Evolutionary conservation across 2,113 vertebrate genomes (phyloP).

Genomic region (Alouatta palliata): DNA sequence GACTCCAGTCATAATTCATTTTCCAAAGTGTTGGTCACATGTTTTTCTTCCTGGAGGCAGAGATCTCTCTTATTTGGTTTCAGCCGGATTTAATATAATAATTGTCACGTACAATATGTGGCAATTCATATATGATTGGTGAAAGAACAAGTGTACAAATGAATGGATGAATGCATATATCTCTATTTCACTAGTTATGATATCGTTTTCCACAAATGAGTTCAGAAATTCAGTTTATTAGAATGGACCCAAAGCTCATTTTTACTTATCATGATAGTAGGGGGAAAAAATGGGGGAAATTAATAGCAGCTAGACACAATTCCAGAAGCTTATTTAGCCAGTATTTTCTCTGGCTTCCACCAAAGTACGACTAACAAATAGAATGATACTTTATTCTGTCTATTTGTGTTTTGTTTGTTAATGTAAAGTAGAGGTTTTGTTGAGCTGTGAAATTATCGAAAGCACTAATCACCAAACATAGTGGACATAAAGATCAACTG

Average conservation of each 20-base stretch:
- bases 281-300: neutral
- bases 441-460: slow-evolving; percentile 63
- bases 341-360: slow-evolving; percentile 53
- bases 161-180: neutral
- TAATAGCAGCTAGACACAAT: slow-evolving; percentile 57
- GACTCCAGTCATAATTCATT: neutral
- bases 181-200: slow-evolving; percentile 28
- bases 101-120: neutral
- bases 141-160: neutral
- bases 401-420: slow-evolving; percentile 57
- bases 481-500: slow-evolving; percentile 35
- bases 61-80: neutral
- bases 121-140: neutral
- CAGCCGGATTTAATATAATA: slow-evolving; percentile 24
- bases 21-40: neutral
- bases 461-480: slow-evolving; percentile 51
- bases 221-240: slow-evolving; percentile 39
- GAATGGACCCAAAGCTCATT: slow-evolving; percentile 42
- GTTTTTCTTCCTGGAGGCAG: neutral
- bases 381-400: slow-evolving; percentile 49
- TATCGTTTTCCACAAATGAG: neutral
- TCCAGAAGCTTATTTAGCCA: slow-evolving; percentile 57
- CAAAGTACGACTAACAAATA: slow-evolving; percentile 63
- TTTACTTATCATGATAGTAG: slow-evolving; percentile 51
- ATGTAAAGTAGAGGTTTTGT: slow-evolving; percentile 40